phyloP scores from a whole-genome alignment of 2,888 invertebrate genomes.

The Agriopis leucophaearia region DNA sequence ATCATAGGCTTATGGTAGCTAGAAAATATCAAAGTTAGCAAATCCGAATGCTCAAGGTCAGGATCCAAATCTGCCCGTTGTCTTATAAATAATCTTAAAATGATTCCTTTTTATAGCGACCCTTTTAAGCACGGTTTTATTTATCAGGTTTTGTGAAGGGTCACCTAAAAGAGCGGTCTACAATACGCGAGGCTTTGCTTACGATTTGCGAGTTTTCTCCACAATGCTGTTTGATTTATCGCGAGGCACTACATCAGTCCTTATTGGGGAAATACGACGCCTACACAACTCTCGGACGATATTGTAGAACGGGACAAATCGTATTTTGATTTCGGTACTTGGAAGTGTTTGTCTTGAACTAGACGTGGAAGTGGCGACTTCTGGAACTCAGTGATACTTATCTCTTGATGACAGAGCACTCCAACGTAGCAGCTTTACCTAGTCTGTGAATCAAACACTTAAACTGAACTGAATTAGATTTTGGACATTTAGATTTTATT shows the following conservation, averaged over 20 bases:
- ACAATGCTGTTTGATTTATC: slow-evolving; percentile 73
- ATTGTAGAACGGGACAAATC: slow-evolving; percentile 53
- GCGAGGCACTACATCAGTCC: slow-evolving; percentile 61
- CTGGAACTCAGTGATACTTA: slow-evolving; percentile 2
- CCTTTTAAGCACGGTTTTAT: slow-evolving; percentile 45
- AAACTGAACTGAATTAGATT: too few species aligned
- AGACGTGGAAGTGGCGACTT: slow-evolving; percentile 20
- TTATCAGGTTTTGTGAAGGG: slow-evolving; percentile 51
- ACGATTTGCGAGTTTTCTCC: slow-evolving; percentile 66
- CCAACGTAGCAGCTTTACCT: too few species aligned
- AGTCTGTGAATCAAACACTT: too few species aligned
- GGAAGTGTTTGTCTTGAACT: slow-evolving; percentile 39
- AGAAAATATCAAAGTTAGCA: slow-evolving; percentile 1
- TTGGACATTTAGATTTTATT: too few species aligned
- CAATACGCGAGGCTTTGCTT: slow-evolving; percentile 61
- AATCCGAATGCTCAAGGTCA: not conserved
- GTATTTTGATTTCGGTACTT: slow-evolving; percentile 46
- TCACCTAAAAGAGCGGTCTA: slow-evolving; percentile 52
- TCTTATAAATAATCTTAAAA: slow-evolving; percentile 38
- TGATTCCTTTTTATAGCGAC: slow-evolving; percentile 29
- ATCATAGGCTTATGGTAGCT: not conserved
- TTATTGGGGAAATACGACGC: slow-evolving; percentile 62
- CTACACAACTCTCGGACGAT: slow-evolving; percentile 58
- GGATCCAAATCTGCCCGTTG: slow-evolving; percentile 13
- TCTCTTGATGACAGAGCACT: not conserved